These are phyloP conservation scores for Amaurobius ferox DNA, from an alignment of 2,888 invertebrate genomes.

Conservation along the genomic window DNA sequence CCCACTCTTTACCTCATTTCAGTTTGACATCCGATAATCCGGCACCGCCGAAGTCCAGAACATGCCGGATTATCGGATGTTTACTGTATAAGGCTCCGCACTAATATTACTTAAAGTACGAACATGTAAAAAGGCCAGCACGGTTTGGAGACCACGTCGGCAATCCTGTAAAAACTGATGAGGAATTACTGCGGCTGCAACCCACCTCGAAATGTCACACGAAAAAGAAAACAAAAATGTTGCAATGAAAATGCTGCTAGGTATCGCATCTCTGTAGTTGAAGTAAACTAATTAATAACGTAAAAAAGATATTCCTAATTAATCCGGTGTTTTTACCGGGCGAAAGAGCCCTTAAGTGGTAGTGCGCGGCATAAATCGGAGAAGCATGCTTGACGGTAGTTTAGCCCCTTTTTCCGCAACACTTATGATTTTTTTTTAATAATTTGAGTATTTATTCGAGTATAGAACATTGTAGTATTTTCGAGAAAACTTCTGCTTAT, in stretches of 20 bases:
- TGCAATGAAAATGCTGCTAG: constrained; percentile 32
- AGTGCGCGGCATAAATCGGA: constrained; percentile 45
- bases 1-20: too few species aligned
- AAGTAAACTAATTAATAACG: constrained; percentile 68
- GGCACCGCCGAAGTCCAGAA: too few species aligned
- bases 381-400: constrained; percentile 55
- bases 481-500: constrained; percentile 46
- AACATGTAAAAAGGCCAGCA: neutral
- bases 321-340: constrained; percentile 55
- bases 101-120: too few species aligned
- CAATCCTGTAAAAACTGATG: neutral
- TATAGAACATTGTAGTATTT: constrained; percentile 66
- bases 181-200: neutral
- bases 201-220: constrained; percentile 36
- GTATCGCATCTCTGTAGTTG: constrained; percentile 52
- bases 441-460: constrained; percentile 58
- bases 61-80: too few species aligned
- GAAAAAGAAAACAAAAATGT: constrained; percentile 25
- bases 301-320: constrained; percentile 68
- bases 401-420: constrained; percentile 45
- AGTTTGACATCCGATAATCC: too few species aligned
- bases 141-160: neutral
- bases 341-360: constrained; percentile 60
- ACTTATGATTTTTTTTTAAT: constrained; percentile 44
- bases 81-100: too few species aligned